Evolutionary conservation across 1,140 invertebrate species (phyloP).

Genomic region (Theocolax elegans): DNA sequence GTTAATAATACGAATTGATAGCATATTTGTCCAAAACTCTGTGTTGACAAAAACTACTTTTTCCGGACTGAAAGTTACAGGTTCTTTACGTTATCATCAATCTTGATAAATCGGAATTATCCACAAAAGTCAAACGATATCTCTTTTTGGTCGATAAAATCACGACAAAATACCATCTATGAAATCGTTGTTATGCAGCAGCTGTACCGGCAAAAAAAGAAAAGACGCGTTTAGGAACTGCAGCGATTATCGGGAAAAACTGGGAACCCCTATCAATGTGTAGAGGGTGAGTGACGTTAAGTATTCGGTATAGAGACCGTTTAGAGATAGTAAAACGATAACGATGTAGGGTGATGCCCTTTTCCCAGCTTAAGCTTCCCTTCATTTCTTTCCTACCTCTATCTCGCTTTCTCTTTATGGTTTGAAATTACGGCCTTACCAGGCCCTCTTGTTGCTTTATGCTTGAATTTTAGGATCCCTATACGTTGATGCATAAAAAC

Average conservation of each 20-base stretch:
- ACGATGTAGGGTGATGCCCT: conserved; percentile 44
- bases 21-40: too few relatives aligned
- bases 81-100: neutral
- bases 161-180: neutral
- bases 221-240: neutral
- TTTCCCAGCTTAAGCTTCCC: neutral
- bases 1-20: too few relatives aligned
- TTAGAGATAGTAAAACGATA: conserved; percentile 61
- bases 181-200: conserved; percentile 1
- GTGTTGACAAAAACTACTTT: too few relatives aligned
- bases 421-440: conserved; percentile 51
- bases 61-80: too few relatives aligned
- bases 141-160: neutral
- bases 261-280: conserved; percentile 19
- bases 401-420: conserved; percentile 50
- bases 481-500: neutral
- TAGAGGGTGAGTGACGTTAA: conserved; percentile 36
- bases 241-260: conserved; percentile 20
- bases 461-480: conserved; percentile 32
- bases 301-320: conserved; percentile 46
- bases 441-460: conserved; percentile 52
- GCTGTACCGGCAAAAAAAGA: neutral
- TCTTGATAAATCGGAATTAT: neutral
- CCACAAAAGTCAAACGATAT: neutral
- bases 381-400: conserved; percentile 19